Percentiles rank a stretch among this genome's conserved stretches.
phyloP scores from a whole-genome alignment of 2,888 invertebrate species.

The Sericinus montela region DNA sequence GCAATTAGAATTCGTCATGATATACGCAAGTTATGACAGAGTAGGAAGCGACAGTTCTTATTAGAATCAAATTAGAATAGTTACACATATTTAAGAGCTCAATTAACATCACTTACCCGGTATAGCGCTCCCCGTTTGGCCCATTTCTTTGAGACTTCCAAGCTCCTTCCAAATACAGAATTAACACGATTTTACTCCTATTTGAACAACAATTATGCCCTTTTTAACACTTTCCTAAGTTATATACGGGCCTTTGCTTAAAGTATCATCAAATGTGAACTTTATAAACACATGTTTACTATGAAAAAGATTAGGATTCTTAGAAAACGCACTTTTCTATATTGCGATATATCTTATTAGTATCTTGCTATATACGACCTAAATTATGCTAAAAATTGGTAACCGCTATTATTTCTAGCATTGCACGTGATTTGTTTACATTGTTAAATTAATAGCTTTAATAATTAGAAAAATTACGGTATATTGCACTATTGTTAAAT shows the following conservation, averaged over 20 bases:
- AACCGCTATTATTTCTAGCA: constrained; percentile 24
- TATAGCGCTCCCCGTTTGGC: constrained; percentile 65
- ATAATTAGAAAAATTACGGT: too few relatives aligned
- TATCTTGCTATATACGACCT: constrained; percentile 28
- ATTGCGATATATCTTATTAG: constrained; percentile 28
- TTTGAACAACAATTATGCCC: constrained; percentile 38
- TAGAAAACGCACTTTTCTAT: constrained; percentile 9
- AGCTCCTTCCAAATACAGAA: constrained; percentile 24
- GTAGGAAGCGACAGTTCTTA: constrained; percentile 24
- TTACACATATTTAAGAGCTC: constrained; percentile 30
- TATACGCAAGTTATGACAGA: constrained; percentile 21
- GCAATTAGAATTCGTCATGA: constrained; percentile 3
- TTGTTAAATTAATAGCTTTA: constrained; percentile 17
- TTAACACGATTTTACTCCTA: constrained; percentile 31
- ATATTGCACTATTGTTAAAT: too few relatives aligned
- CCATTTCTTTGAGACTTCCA: constrained; percentile 43
- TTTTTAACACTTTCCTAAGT: constrained; percentile 22
- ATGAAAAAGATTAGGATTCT: constrained; percentile 17
- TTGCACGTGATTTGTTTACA: constrained; percentile 32
- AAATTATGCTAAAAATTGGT: constrained; percentile 16
- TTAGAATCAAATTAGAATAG: constrained; percentile 45
- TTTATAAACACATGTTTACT: constrained; percentile 31
- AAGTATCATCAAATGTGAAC: constrained; percentile 43
- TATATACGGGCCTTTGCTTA: constrained; percentile 30
- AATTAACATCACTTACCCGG: constrained; percentile 59